These are phyloP conservation scores for Heliconius nattereri DNA, from an alignment of 1,140 invertebrate species.

Conservation along the genomic window DNA sequence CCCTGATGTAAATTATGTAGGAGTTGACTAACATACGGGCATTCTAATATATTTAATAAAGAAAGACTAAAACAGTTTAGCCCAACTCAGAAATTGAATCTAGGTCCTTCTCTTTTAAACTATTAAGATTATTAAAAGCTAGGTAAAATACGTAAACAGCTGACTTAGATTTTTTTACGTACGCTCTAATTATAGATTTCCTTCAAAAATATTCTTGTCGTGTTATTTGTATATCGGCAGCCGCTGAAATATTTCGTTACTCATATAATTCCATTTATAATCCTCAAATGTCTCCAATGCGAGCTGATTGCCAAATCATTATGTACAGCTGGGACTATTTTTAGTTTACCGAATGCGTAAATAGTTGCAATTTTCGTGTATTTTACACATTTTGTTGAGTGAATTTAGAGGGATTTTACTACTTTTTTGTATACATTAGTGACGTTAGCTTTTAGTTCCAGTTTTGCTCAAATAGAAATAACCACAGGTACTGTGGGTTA, in stretches of 20 bases:
- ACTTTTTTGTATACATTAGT: too few relatives aligned
- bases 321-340: slow-evolving; percentile 31
- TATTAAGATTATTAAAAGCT: background rate
- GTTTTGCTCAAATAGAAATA: too few relatives aligned
- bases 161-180: background rate
- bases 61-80: too few relatives aligned
- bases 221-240: background rate
- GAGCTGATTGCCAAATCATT: slow-evolving; percentile 49
- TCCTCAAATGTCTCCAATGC: slow-evolving; percentile 42
- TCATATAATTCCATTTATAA: slow-evolving; percentile 45
- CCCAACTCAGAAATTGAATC: too few relatives aligned
- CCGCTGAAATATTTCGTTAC: slow-evolving; percentile 41
- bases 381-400: background rate
- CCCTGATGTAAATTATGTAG: too few relatives aligned
- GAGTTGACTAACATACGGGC: too few relatives aligned
- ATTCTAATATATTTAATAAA: too few relatives aligned
- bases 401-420: too few relatives aligned
- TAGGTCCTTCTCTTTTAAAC: background rate
- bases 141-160: background rate
- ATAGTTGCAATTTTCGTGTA: slow-evolving; percentile 31
- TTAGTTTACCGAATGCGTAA: slow-evolving; percentile 10
- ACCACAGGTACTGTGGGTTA: too few relatives aligned
- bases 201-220: slow-evolving; percentile 5
- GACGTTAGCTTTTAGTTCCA: too few relatives aligned
- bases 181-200: slow-evolving; percentile 3